Evolutionary conservation across 2,888 invertebrate species (phyloP).

Genomic region (Strigamia maritima): DNA sequence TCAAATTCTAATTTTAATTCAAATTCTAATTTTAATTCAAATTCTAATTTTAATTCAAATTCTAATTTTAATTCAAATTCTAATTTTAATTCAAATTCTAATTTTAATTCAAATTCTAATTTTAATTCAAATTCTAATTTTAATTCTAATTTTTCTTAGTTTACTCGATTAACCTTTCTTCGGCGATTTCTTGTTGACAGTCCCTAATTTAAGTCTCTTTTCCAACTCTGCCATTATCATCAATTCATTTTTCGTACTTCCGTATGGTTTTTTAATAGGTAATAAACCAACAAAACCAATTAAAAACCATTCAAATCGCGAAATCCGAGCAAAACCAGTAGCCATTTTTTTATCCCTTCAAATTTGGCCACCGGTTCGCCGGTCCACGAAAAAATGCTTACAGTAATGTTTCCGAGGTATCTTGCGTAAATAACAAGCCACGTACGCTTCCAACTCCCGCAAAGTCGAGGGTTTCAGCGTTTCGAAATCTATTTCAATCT

Average conservation of each 20-base stretch:
- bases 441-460: constrained; percentile 95
- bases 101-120: no score
- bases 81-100: no score
- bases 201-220: constrained; percentile 83
- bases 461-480: constrained; percentile 96
- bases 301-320: not conserved
- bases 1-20: no score
- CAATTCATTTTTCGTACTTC: constrained; percentile 93
- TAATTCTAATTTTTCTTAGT: not conserved
- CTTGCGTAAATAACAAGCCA: constrained; percentile 95
- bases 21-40: no score
- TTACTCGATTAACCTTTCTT: constrained; percentile 68
- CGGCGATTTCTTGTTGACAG: constrained; percentile 71
- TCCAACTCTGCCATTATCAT: constrained; percentile 94
- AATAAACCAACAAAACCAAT: constrained; percentile 44
- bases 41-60: no score
- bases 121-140: no score
- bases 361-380: not conserved
- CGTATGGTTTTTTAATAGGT: constrained; percentile 81
- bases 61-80: no score
- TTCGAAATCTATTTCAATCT: constrained; percentile 99
- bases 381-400: constrained; percentile 65
- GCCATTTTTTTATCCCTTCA: not conserved
- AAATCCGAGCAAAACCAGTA: not conserved
- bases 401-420: constrained; percentile 95